A percentile compares a stretch with the other conserved stretches of the same genome.
phyloP scores from a whole-genome alignment of 2,797 vertebrate genomes.

The Xenops minutus region DNA sequence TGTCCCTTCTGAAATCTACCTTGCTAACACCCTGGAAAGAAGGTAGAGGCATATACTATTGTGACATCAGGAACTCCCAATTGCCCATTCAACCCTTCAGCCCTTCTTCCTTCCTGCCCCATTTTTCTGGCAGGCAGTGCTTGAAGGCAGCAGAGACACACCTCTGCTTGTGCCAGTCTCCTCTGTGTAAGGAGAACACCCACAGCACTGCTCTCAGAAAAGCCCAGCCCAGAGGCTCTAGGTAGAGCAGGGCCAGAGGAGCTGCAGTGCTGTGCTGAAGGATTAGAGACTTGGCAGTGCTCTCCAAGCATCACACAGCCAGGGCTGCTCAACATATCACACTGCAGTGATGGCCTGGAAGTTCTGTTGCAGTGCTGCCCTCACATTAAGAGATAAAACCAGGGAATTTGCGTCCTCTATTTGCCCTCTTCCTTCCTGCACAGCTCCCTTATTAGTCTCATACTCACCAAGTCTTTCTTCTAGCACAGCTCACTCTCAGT shows the following conservation, averaged over 20 bases:
- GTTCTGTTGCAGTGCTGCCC: neutral
- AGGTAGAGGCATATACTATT: neutral
- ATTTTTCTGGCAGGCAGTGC: neutral
- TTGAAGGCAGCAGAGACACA: neutral
- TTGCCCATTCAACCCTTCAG: neutral
- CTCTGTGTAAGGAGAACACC: neutral
- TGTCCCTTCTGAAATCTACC: neutral
- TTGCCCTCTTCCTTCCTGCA: neutral
- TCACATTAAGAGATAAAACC: neutral
- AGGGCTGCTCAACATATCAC: neutral
- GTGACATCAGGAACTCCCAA: neutral
- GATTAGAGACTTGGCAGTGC: neutral
- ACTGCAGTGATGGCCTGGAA: rapidly evolving
- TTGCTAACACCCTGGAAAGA: neutral
- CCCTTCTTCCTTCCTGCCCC: neutral
- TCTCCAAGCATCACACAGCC: neutral
- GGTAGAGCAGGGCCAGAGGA: neutral
- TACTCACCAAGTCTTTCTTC: neutral
- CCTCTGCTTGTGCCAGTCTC: neutral
- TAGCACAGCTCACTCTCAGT: neutral
- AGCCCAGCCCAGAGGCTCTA: neutral
- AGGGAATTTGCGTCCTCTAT: neutral
- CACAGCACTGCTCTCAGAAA: neutral
- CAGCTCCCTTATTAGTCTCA: neutral
- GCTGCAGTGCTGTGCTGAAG: neutral